Evolutionary conservation across 2,113 vertebrate species (phyloP).

Genomic region (Daboia siamensis): DNA sequence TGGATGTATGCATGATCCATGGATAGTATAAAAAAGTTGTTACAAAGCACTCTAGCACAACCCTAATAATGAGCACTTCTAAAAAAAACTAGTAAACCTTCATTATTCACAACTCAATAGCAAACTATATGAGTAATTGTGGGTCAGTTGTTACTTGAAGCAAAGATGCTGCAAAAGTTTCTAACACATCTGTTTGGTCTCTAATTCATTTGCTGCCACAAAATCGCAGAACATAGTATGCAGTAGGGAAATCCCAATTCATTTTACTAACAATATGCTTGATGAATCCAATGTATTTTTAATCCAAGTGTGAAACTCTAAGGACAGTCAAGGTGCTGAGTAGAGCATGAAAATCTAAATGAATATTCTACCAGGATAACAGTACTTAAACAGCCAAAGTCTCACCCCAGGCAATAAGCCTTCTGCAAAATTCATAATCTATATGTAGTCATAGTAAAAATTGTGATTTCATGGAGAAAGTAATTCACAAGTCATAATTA

Average conservation of each 20-base stretch:
- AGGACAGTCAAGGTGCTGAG: conserved; percentile 58
- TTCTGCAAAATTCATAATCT: conserved; percentile 63
- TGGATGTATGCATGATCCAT: neutral
- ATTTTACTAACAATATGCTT: conserved; percentile 61
- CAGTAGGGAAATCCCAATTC: conserved; percentile 54
- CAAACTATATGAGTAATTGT: conserved; percentile 29
- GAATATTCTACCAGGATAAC: conserved; percentile 59
- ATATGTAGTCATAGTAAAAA: conserved; percentile 66
- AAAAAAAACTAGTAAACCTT: conserved; percentile 54
- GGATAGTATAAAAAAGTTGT: neutral
- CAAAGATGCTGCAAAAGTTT: conserved; percentile 22
- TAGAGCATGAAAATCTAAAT: conserved; percentile 63
- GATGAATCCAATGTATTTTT: conserved; percentile 63
- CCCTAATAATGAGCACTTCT: conserved; percentile 42
- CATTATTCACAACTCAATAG: conserved; percentile 41
- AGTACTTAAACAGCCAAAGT: conserved; percentile 65
- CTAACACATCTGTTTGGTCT: conserved; percentile 47
- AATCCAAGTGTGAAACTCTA: conserved; percentile 60
- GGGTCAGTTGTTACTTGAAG: conserved; percentile 35
- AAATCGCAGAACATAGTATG: conserved; percentile 53
- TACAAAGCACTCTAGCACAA: conserved; percentile 30
- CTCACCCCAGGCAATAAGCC: conserved; percentile 58
- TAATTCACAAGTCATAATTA: conserved; percentile 64
- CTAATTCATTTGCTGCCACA: conserved; percentile 52
- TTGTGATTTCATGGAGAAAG: conserved; percentile 61